Base-by-base conservation (phyloP, 2,888 invertebrate genomes). In the Physocephala rufipes region DNA sequence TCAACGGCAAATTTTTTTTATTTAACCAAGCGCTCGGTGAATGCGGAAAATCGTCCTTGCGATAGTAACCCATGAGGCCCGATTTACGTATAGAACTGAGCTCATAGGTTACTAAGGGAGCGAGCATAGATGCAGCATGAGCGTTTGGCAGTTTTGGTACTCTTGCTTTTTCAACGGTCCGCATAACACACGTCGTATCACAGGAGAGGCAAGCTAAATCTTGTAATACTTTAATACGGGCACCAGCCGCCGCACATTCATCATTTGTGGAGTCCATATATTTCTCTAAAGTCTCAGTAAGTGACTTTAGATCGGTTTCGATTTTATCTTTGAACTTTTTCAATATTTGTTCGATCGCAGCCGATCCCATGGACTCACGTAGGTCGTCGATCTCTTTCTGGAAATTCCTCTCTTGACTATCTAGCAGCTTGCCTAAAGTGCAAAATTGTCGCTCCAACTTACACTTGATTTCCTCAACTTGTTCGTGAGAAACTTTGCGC, bases 161-260 rank as follows among this genome's bases (percentile, higher is more conserved):
- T 65, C 88, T 79, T 0, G 87, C 79, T 0, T 87, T 79, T 28
- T 90, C 87, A 19, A 90, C 88, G n/a, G 88, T 89, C 26, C 87
- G 85, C 93, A 94, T 93, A 3, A 92, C 89, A 1, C 91, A 93
- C 30, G 91, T 89, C 47, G 91, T 91, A 78, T 93, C 92, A 79
- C 94, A 94, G 0, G 93, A 92, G 78, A 94, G 89, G 80, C 93
- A 94, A 76, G 92, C 91, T 19, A 93, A 89, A 76, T 93, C 90
- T 78, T 91, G 92, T 21, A 93, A 84, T 21, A 91, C 85, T 81
- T 88, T 90, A 70, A 86, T 88, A 82, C 91, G 92, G 1, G 91
- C 89, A 3, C 92, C 93, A 3, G 93, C 93, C 0, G 93, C 93
- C 74, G 93, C 91, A 1, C 88, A 89, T 0, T 82, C 82, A n/a